Percentiles rank a stretch among this genome's conserved stretches.
phyloP scores from a whole-genome alignment of 2,888 invertebrate species.

The Protophormia terraenovae region DNA sequence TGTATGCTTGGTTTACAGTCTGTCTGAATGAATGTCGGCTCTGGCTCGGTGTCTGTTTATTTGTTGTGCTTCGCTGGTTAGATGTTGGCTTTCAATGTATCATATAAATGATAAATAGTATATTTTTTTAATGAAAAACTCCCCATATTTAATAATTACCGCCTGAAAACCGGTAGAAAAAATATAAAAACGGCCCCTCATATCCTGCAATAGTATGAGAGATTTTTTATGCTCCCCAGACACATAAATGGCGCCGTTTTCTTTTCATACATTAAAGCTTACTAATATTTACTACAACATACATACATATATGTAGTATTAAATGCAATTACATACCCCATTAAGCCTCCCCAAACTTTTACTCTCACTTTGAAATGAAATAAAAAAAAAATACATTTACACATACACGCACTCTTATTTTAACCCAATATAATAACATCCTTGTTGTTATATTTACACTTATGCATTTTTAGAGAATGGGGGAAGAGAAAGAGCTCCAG shows the following conservation, averaged over 20 bases:
- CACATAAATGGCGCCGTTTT: constrained; percentile 61
- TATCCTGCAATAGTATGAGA: constrained; percentile 1
- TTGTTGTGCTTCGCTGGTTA: constrained; percentile 19
- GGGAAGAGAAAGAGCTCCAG: not conserved
- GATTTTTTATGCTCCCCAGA: constrained; percentile 50
- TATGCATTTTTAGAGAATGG: constrained; percentile 32
- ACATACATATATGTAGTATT: too few species aligned
- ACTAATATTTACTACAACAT: not conserved
- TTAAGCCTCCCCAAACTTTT: constrained; percentile 53
- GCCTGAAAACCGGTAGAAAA: constrained; percentile 56
- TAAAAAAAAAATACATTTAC: not conserved
- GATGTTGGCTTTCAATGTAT: constrained; percentile 32
- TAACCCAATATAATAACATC: constrained; percentile 42
- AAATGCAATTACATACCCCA: constrained; percentile 69
- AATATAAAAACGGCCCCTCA: constrained; percentile 21
- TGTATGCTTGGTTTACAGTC: constrained; percentile 22
- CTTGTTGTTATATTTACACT: constrained; percentile 58
- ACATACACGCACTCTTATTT: constrained; percentile 20
- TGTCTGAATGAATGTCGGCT: too few species aligned
- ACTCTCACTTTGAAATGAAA: not conserved
- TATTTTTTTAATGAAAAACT: constrained; percentile 20
- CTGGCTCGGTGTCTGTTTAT: constrained; percentile 14
- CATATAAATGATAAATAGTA: constrained; percentile 58
- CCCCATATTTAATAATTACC: constrained; percentile 66
- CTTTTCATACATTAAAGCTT: constrained; percentile 15